These are phyloP conservation scores for Steinernema carpocapsae DNA, from an alignment of 2,888 invertebrate genomes.

Conservation along the genomic window DNA sequence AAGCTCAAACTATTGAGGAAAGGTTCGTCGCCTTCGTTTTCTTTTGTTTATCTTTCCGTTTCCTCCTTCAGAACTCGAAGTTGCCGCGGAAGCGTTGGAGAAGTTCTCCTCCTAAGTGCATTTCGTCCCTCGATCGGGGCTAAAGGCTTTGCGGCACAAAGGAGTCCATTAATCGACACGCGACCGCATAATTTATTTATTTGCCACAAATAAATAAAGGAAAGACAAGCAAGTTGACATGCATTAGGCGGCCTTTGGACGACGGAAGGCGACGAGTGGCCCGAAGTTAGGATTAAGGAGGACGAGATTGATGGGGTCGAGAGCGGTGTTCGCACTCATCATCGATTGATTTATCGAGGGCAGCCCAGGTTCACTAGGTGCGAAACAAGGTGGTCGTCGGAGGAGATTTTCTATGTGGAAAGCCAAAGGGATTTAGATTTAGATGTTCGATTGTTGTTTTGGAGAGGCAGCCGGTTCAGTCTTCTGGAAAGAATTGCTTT, in stretches of 20 bases:
- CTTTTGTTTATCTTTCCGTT: background rate
- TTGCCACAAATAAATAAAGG: background rate
- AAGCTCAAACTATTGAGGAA: constrained; percentile 37
- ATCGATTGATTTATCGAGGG: too few species aligned
- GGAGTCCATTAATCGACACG: constrained; percentile 7
- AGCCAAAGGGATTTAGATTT: too few species aligned
- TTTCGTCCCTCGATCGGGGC: background rate
- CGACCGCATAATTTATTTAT: constrained; percentile 32
- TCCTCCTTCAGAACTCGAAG: constrained; percentile 39
- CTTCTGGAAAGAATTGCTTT: too few species aligned
- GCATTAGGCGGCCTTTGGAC: background rate
- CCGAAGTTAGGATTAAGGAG: background rate
- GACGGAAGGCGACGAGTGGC: background rate
- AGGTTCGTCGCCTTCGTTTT: constrained; percentile 33
- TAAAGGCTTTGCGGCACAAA: background rate
- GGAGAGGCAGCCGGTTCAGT: too few species aligned
- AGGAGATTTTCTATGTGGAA: too few species aligned
- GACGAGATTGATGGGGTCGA: too few species aligned
- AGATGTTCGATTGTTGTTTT: too few species aligned
- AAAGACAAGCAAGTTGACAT: background rate
- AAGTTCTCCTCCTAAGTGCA: background rate
- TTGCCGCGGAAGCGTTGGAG: constrained; percentile 38
- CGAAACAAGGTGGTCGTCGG: too few species aligned
- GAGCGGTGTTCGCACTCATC: too few species aligned
- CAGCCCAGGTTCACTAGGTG: too few species aligned